Percentiles rank a stretch among this genome's conserved stretches.
Evolutionary conservation across 1,140 invertebrate species (phyloP).

Genomic region (Procambarus virginalis): DNA sequence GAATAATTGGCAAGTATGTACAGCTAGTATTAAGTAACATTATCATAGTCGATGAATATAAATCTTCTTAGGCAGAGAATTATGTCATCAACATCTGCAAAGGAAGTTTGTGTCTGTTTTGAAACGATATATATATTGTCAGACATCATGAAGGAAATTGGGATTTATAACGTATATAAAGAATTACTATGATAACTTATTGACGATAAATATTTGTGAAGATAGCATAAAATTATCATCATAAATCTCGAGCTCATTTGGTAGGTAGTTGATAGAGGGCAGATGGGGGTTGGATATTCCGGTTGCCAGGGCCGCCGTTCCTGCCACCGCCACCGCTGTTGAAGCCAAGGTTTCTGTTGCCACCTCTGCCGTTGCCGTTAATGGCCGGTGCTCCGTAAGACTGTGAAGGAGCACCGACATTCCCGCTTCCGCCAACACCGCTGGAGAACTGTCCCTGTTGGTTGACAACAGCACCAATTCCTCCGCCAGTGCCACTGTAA

Average conservation of each 20-base stretch:
- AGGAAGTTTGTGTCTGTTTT: not conserved
- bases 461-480: not conserved
- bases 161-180: too few species aligned
- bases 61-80: not conserved
- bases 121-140: not conserved
- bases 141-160: too few species aligned
- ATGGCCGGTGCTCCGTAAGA: not conserved
- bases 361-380: not conserved
- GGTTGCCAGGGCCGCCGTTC: slow-evolving; percentile 26
- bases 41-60: not conserved
- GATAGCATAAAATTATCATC: not conserved
- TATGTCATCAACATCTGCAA: not conserved
- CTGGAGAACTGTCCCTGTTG: not conserved
- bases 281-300: slow-evolving; percentile 17
- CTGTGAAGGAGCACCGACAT: not conserved
- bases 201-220: not conserved
- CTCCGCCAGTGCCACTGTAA: not conserved
- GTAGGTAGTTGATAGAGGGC: slow-evolving; percentile 13
- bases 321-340: slow-evolving; percentile 4
- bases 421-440: not conserved
- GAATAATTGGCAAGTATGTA: not conserved
- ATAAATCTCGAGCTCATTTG: slow-evolving; percentile 1
- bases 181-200: too few species aligned
- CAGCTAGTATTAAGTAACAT: not conserved
- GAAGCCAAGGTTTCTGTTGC: not conserved